Percentiles rank a stretch among this genome's conserved stretches.
phyloP scores from a whole-genome alignment of 2,113 vertebrate genomes.

The Columba livia region DNA sequence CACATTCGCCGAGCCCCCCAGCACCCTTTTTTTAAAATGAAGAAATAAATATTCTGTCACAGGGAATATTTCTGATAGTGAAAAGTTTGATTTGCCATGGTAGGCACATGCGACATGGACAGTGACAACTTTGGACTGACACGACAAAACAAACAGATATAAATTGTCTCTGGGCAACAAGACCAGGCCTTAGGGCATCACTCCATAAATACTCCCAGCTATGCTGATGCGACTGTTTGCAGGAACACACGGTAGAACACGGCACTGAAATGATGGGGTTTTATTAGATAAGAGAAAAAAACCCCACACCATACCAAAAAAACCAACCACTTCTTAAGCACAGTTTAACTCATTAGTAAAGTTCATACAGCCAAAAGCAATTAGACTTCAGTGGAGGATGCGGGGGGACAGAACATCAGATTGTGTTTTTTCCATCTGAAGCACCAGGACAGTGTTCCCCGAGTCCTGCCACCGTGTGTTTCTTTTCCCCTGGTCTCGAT shows the following conservation, averaged over 20 bases:
- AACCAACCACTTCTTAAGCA: neutral
- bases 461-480: neutral
- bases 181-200: slow-evolving; percentile 6
- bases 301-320: neutral
- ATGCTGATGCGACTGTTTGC: slow-evolving; percentile 10
- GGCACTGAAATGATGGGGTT: neutral
- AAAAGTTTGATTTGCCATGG: neutral
- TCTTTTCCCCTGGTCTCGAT: neutral
- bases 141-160: slow-evolving; percentile 18
- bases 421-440: neutral
- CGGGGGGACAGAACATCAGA: neutral
- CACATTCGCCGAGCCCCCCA: rapidly evolving
- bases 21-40: neutral
- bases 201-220: slow-evolving; percentile 24
- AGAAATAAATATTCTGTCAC: neutral
- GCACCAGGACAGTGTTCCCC: neutral
- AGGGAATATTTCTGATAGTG: neutral
- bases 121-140: neutral
- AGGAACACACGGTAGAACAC: neutral
- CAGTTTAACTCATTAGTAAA: neutral
- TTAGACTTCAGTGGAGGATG: neutral
- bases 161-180: slow-evolving; percentile 51
- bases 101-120: neutral
- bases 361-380: neutral
- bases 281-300: too few relatives aligned